Evolutionary conservation across 2,797 vertebrate genomes (phyloP).

Genomic region (Ceyx erithaca): DNA sequence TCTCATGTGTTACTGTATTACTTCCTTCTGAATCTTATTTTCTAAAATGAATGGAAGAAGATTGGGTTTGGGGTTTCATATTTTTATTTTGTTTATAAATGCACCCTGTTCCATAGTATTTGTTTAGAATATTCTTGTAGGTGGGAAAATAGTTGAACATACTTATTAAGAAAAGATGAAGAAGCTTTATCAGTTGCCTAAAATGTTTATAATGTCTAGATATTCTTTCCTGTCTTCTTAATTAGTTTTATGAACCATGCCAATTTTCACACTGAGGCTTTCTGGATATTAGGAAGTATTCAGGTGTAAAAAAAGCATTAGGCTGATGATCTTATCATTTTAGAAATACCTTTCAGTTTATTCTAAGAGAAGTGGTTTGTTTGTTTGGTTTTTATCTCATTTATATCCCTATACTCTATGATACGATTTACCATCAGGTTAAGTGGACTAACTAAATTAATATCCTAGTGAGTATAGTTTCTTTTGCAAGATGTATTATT

Average conservation of each 20-base stretch:
- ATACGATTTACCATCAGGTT: background rate
- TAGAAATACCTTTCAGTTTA: constrained; percentile 20
- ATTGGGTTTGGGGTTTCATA: background rate
- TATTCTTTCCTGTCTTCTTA: constrained; percentile 40
- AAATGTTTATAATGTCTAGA: constrained; percentile 42
- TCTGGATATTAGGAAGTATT: constrained; percentile 51
- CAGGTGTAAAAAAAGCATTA: constrained; percentile 61
- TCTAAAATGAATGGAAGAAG: background rate
- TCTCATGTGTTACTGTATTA: background rate
- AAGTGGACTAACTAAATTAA: background rate
- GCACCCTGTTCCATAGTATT: background rate
- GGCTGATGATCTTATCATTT: constrained; percentile 32
- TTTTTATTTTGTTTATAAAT: constrained; percentile 38
- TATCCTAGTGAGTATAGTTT: background rate
- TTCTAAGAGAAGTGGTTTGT: background rate
- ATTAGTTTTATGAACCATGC: constrained; percentile 20
- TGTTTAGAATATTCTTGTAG: constrained; percentile 25
- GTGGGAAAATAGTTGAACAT: constrained; percentile 29
- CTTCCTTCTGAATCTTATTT: background rate
- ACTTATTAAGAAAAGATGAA: constrained; percentile 59
- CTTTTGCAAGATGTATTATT: background rate
- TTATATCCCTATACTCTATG: background rate
- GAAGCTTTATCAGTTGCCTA: constrained; percentile 26
- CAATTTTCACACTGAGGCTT: constrained; percentile 33
- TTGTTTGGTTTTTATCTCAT: background rate